Evolutionary conservation across 2,888 invertebrate species (phyloP).

Genomic region (Lumbricus terrestris): DNA sequence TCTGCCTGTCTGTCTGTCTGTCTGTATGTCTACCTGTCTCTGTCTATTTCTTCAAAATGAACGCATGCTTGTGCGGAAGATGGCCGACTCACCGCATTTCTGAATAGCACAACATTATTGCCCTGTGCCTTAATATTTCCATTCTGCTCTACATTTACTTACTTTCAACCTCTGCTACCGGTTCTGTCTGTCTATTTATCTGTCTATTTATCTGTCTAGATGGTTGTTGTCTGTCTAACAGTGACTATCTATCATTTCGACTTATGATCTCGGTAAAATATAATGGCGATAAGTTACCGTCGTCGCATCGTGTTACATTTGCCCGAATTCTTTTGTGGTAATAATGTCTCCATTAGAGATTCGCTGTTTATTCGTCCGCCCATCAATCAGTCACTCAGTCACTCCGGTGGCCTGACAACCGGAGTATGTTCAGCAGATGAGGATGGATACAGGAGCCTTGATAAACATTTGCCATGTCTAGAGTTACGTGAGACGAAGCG

Average conservation of each 20-base stretch:
- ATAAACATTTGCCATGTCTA: not conserved
- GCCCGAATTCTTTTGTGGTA: not conserved
- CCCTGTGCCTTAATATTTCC: too few species aligned
- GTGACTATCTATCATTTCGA: not conserved
- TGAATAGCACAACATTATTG: too few species aligned
- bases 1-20: not conserved
- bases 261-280: not conserved
- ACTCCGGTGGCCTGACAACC: not conserved
- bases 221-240: too few species aligned
- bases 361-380: not conserved
- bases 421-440: not conserved
- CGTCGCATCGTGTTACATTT: not conserved
- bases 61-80: too few species aligned
- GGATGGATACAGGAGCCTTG: not conserved
- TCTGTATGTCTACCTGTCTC: not conserved
- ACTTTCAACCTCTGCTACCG: not conserved
- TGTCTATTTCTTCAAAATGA: not conserved
- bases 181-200: not conserved
- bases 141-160: not conserved
- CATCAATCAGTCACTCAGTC: not conserved
- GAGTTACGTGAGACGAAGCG: not conserved
- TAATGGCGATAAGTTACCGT: not conserved
- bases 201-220: not conserved
- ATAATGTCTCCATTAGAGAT: conserved; percentile 3
- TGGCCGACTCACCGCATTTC: too few species aligned